These are phyloP conservation scores for Grus americana DNA, from an alignment of 2,113 vertebrate species.

Conservation along the genomic window DNA sequence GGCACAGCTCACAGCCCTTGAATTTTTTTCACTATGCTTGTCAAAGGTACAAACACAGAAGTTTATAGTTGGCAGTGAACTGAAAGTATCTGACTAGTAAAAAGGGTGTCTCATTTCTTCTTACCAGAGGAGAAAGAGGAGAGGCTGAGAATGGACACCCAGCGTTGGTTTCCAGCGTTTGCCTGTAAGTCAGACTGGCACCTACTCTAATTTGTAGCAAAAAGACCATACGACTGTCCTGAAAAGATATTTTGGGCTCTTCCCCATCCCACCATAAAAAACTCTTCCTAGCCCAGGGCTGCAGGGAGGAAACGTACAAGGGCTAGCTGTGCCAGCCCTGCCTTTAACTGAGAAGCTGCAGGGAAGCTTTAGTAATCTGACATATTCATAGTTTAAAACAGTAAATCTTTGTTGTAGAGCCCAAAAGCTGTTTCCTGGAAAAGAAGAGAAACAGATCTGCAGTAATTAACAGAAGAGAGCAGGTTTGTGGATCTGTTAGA, in stretches of 20 bases:
- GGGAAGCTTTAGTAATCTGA: neutral
- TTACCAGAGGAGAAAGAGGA: neutral
- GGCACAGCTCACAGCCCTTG: neutral
- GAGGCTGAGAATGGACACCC: neutral
- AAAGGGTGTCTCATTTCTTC: neutral
- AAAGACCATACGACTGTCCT: neutral
- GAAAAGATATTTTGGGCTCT: neutral
- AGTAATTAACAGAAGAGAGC: neutral
- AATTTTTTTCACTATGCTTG: neutral
- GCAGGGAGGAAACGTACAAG: neutral
- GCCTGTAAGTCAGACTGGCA: neutral
- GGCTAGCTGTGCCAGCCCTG: neutral
- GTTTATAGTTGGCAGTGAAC: neutral
- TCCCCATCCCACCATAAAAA: neutral
- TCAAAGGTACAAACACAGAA: neutral
- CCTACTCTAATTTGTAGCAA: neutral
- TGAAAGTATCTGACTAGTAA: neutral
- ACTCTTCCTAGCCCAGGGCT: neutral
- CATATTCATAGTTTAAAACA: neutral
- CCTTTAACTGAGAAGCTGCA: neutral
- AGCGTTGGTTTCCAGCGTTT: neutral
- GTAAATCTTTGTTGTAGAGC: neutral
- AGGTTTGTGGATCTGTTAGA: neutral
- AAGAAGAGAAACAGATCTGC: neutral
- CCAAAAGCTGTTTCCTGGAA: constrained; percentile 17